These are phyloP conservation scores for Dione juno DNA, from an alignment of 2,888 invertebrate species.

Conservation along the genomic window DNA sequence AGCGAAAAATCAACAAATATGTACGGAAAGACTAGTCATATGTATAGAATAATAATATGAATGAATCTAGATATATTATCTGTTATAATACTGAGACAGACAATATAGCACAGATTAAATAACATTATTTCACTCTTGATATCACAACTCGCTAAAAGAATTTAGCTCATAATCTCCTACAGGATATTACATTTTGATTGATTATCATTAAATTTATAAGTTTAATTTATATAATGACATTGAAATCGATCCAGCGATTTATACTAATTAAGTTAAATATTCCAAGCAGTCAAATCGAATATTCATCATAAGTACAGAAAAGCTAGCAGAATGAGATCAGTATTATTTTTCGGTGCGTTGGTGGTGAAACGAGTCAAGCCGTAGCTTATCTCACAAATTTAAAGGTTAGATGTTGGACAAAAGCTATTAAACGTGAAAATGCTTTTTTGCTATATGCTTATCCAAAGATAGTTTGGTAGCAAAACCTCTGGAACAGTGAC, in stretches of 20 bases:
- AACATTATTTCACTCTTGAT: not conserved
- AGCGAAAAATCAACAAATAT: too few relatives aligned
- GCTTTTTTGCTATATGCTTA: conserved; percentile 81
- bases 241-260: conserved; percentile 17
- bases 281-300: not conserved
- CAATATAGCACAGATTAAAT: not conserved
- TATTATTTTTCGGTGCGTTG: not conserved
- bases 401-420: not conserved
- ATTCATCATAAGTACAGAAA: conserved; percentile 4
- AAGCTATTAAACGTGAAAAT: conserved; percentile 54
- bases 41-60: not conserved
- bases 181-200: not conserved
- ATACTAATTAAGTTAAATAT: not conserved
- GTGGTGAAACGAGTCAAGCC: too few relatives aligned
- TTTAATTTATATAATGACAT: not conserved
- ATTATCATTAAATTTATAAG: not conserved
- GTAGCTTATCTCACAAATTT: not conserved
- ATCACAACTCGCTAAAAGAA: not conserved
- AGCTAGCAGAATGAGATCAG: conserved; percentile 21
- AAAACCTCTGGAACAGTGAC: conserved; percentile 78
- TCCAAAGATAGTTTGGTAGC: conserved; percentile 80
- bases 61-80: not conserved
- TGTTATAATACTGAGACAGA: not conserved
- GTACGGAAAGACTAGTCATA: too few relatives aligned
- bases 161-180: not conserved